These are phyloP conservation scores for Athalia cordata DNA, from an alignment of 2,888 invertebrate species.

Conservation along the genomic window DNA sequence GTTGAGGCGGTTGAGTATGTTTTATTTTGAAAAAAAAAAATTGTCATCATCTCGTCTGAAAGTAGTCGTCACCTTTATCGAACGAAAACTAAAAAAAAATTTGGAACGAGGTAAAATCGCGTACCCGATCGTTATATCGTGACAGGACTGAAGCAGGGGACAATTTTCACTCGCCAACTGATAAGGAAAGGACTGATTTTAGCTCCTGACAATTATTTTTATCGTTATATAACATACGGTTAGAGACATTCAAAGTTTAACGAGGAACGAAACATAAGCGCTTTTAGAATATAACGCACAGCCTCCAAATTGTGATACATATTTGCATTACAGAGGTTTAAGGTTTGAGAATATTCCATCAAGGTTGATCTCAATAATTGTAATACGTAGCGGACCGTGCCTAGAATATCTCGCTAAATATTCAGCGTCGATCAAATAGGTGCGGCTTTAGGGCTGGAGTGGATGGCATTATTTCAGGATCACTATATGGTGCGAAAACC, in stretches of 20 bases:
- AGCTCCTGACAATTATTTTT: too few relatives aligned
- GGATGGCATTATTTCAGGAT: too few relatives aligned
- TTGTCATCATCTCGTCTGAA: too few relatives aligned
- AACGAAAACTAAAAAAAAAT: background rate
- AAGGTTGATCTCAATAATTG: constrained; percentile 16
- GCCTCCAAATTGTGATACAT: constrained; percentile 7
- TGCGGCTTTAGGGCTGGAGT: background rate
- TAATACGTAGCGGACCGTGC: constrained; percentile 11
- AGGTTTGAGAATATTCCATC: constrained; percentile 16
- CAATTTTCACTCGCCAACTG: background rate
- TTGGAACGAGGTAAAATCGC: background rate
- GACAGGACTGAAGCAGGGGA: background rate
- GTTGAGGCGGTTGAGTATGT: background rate
- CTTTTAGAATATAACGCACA: background rate
- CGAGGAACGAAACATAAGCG: too few relatives aligned
- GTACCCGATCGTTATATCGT: background rate
- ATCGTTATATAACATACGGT: too few relatives aligned
- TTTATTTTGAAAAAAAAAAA: background rate
- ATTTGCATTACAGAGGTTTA: constrained; percentile 25
- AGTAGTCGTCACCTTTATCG: too few relatives aligned
- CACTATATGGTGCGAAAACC: too few relatives aligned
- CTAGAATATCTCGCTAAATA: background rate
- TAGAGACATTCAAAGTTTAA: too few relatives aligned
- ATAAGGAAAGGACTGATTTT: too few relatives aligned
- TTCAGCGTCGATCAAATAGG: background rate